These are phyloP conservation scores for Saccostrea cuccullata DNA, from an alignment of 1,140 invertebrate genomes.

Conservation along the genomic window DNA sequence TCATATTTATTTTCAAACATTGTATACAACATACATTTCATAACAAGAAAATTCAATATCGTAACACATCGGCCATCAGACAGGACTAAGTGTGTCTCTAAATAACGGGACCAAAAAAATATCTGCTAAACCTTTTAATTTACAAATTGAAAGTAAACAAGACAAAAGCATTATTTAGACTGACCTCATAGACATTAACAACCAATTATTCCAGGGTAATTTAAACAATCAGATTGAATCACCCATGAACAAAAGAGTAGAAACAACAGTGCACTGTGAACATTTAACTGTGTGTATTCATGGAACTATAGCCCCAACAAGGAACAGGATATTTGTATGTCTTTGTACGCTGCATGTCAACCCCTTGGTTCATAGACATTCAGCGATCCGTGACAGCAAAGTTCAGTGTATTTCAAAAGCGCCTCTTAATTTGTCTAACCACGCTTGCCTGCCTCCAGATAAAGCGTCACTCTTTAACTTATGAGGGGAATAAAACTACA, in stretches of 20 bases:
- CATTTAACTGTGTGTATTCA: constrained; percentile 34
- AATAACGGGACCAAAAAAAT: not conserved
- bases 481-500: constrained; percentile 19
- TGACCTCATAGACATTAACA: constrained; percentile 33
- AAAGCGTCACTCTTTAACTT: constrained; percentile 35
- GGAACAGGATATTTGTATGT: not conserved
- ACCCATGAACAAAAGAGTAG: constrained; percentile 17
- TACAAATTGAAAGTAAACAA: constrained; percentile 21
- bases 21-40: not conserved
- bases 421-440: constrained; percentile 24
- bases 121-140: constrained; percentile 7
- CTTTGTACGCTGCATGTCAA: constrained; percentile 16
- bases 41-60: not conserved
- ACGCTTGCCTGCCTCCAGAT: constrained; percentile 28
- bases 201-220: constrained; percentile 9
- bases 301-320: not conserved
- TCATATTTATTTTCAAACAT: not conserved
- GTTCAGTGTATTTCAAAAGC: constrained; percentile 31
- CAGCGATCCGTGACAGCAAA: constrained; percentile 10
- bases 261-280: constrained; percentile 30
- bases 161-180: constrained; percentile 19
- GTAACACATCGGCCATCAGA: not conserved
- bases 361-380: constrained; percentile 14
- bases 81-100: not conserved
- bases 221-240: constrained; percentile 32